A percentile compares a stretch with the other conserved stretches of the same genome.
Conservation (phyloP, 2,797 vertebrate genomes). For the Takifugu ocellatus region DNA sequence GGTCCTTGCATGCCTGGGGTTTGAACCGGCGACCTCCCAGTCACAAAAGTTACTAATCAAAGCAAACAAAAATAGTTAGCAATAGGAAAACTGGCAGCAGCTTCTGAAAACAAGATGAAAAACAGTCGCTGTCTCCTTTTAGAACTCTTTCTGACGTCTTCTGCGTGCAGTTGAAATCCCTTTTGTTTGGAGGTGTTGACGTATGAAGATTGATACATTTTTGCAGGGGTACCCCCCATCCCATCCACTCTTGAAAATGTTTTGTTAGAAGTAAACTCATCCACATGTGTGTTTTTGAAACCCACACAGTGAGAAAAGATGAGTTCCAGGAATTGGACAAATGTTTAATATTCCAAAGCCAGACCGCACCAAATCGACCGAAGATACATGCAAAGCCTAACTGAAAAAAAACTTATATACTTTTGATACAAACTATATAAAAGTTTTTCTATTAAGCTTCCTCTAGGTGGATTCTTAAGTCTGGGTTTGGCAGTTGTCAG, state of each 20-base stretch:
- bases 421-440: slow-evolving; percentile 1
- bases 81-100: slow-evolving; percentile 31
- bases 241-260: slow-evolving; percentile 34
- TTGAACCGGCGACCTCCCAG: no score
- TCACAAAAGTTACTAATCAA: slow-evolving; percentile 50
- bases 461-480: slow-evolving; percentile 40
- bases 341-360: slow-evolving; percentile 68
- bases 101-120: slow-evolving; percentile 46
- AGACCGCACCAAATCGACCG: slow-evolving; percentile 57
- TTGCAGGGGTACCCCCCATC: slow-evolving; percentile 18
- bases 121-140: slow-evolving; percentile 12
- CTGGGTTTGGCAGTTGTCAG: slow-evolving; percentile 1
- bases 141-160: background rate
- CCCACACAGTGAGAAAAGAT: slow-evolving; percentile 61
- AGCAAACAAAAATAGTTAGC: slow-evolving; percentile 45
- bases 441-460: slow-evolving; percentile 41
- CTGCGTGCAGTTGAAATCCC: slow-evolving; percentile 35
- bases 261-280: slow-evolving; percentile 58
- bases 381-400: slow-evolving; percentile 48
- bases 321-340: slow-evolving; percentile 59
- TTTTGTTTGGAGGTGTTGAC: slow-evolving; percentile 46
- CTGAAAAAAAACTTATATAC: slow-evolving; percentile 27
- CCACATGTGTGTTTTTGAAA: slow-evolving; percentile 65
- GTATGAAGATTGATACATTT: slow-evolving; percentile 54
- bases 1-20: no score